Conservation (phyloP, 1,140 invertebrate species). For the Chironomus striatipennis region DNA sequence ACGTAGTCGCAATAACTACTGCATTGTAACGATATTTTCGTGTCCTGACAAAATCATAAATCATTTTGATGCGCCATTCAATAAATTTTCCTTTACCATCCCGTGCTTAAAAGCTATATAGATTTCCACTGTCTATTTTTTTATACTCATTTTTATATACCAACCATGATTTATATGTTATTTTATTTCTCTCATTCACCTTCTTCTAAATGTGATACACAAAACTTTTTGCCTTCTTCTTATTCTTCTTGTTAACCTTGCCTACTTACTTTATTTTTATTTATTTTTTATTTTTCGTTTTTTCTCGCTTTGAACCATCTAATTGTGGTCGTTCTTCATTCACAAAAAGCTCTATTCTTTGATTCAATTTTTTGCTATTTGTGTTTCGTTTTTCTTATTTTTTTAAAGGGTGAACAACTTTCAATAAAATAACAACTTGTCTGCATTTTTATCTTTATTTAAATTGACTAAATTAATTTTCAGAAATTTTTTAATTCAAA, state of each 20-base stretch:
- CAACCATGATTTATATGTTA: slow-evolving; percentile 9
- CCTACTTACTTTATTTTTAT: too few species aligned
- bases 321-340: not conserved
- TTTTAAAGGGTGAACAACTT: too few species aligned
- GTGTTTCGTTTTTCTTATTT: too few species aligned
- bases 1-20: too few species aligned
- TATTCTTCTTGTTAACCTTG: not conserved
- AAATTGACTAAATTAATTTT: too few species aligned
- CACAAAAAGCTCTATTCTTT: too few species aligned
- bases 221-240: not conserved
- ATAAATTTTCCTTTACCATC: slow-evolving; percentile 8
- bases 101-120: slow-evolving; percentile 6
- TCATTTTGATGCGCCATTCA: slow-evolving; percentile 4
- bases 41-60: slow-evolving; percentile 8
- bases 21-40: not conserved
- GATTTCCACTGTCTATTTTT: not conserved
- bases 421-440: too few species aligned
- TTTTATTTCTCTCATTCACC: slow-evolving; percentile 5
- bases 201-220: slow-evolving; percentile 10
- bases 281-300: not conserved
- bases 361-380: too few species aligned
- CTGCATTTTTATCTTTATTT: too few species aligned
- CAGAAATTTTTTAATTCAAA: too few species aligned
- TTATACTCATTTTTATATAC: not conserved
- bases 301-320: slow-evolving; percentile 1